Conservation (phyloP, 2,113 vertebrate species). For the Madoqua kirkii region DNA sequence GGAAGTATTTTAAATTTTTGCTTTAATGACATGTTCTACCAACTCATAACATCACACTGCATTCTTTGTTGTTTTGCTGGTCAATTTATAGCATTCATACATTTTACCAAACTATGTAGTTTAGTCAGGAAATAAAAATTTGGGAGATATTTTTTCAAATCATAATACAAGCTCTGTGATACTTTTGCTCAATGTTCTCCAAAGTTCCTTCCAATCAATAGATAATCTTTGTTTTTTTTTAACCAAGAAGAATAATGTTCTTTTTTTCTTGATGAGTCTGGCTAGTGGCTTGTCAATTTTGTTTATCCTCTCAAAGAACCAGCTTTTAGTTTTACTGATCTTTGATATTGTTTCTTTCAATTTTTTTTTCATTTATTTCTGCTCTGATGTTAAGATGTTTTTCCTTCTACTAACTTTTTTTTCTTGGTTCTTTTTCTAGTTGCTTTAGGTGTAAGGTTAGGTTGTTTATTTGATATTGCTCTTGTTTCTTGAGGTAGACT, state of each 20-base stretch:
- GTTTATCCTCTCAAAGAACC: neutral
- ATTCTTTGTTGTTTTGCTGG: neutral
- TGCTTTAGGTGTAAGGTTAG: neutral
- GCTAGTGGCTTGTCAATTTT: neutral
- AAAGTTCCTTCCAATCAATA: neutral
- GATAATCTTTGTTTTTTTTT: conserved; percentile 1
- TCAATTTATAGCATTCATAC: neutral
- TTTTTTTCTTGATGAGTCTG: neutral
- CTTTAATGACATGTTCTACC: neutral
- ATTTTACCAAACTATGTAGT: neutral
- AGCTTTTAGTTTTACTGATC: neutral
- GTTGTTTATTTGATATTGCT: neutral
- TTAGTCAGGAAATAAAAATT: neutral
- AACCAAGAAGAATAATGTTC: neutral
- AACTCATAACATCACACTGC: neutral
- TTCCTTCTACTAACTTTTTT: neutral
- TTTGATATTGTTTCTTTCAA: neutral
- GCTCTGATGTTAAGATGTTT: neutral
- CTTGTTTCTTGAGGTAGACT: neutral
- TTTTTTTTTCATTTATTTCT: neutral
- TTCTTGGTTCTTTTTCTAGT: neutral
- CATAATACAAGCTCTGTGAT: neutral
- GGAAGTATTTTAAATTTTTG: neutral
- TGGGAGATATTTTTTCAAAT: neutral
- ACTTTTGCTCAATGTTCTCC: neutral